These are phyloP conservation scores for Tauraco erythrolophus DNA, from an alignment of 2,113 vertebrate genomes.

Conservation along the genomic window DNA sequence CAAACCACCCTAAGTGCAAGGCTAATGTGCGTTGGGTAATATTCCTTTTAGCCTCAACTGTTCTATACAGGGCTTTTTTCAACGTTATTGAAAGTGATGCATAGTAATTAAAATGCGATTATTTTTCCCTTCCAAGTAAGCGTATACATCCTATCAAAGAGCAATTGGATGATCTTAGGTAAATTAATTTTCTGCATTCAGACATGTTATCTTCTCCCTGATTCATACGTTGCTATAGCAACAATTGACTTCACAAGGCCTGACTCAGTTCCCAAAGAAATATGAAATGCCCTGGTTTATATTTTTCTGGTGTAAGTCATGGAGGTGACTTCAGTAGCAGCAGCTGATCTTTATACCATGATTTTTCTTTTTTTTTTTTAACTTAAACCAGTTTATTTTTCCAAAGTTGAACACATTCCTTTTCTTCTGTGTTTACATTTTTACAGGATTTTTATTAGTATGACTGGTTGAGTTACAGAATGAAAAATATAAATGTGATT, in stretches of 20 bases:
- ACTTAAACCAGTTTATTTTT: not conserved
- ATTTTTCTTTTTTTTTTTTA: constrained; percentile 1
- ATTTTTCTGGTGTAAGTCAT: constrained; percentile 35
- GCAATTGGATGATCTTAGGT: constrained; percentile 31
- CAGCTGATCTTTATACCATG: not conserved
- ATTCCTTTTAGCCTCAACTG: not conserved
- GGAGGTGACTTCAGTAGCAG: not conserved
- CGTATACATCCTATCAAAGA: not conserved
- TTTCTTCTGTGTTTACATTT: not conserved
- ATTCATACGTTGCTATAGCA: constrained; percentile 67
- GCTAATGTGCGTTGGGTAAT: not conserved
- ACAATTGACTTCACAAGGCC: constrained; percentile 61
- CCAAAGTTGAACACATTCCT: not conserved
- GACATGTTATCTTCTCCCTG: constrained; percentile 46
- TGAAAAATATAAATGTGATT: not conserved
- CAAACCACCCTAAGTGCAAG: not conserved
- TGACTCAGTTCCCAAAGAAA: constrained; percentile 60
- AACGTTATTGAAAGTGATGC: not conserved
- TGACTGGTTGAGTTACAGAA: not conserved
- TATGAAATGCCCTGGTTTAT: constrained; percentile 26
- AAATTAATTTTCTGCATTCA: constrained; percentile 59
- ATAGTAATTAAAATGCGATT: constrained; percentile 40
- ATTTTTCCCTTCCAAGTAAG: not conserved
- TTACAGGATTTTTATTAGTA: not conserved
- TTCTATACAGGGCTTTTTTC: not conserved